Evolutionary conservation across 2,797 vertebrate species (phyloP).

Genomic region (Tympanoctomys barrerae): DNA sequence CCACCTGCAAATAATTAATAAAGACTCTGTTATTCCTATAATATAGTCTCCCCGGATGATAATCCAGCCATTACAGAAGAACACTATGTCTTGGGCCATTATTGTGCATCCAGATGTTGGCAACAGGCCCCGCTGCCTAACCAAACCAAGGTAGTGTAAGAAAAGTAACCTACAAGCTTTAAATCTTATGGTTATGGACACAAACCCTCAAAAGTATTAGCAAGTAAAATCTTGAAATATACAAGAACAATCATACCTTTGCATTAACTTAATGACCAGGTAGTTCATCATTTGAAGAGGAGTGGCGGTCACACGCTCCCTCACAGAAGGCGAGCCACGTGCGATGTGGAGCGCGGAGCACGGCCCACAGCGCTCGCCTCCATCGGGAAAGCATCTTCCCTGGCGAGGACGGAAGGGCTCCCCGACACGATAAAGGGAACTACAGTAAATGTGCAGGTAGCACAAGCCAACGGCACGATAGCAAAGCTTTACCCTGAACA

Average conservation of each 20-base stretch:
- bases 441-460: not conserved
- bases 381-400: not conserved
- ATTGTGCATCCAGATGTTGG: not conserved
- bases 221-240: not conserved
- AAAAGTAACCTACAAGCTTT: not conserved
- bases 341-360: not conserved
- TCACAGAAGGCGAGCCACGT: not conserved
- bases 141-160: not conserved
- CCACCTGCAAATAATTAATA: no score
- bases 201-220: not conserved
- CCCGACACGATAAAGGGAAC: not conserved
- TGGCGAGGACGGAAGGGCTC: not conserved
- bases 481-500: not conserved
- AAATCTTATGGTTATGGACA: not conserved
- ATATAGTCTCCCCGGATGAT: no score
- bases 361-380: not conserved
- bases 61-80: not conserved
- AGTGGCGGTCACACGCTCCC: not conserved
- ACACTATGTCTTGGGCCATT: not conserved
- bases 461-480: not conserved
- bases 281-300: not conserved
- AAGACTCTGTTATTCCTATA: no score
- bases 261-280: not conserved
- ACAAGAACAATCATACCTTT: not conserved
- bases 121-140: not conserved